Conservation (phyloP, 2,888 invertebrate genomes). For the Odontocolon sp. region DNA sequence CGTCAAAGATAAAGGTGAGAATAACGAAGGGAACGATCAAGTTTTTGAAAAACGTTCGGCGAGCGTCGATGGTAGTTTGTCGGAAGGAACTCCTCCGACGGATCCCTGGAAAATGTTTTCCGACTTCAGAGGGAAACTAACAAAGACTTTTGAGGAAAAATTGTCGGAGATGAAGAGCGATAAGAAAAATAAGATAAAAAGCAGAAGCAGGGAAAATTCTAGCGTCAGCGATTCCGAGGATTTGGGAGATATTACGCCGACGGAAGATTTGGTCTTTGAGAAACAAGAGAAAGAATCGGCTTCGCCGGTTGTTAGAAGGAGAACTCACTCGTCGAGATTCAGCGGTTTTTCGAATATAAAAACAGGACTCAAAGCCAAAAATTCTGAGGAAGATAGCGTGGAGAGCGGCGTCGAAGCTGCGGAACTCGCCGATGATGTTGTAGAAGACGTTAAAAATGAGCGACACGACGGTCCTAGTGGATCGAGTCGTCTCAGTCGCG, state of each 20-base stretch:
- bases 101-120: conserved; percentile 89
- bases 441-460: too few relatives aligned
- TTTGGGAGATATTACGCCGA: conserved; percentile 73
- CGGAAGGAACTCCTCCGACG: conserved; percentile 82
- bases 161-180: conserved; percentile 86
- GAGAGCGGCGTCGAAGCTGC: conserved; percentile 79
- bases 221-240: conserved; percentile 86
- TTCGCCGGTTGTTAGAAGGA: conserved; percentile 58
- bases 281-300: conserved; percentile 68
- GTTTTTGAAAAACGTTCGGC: conserved; percentile 84
- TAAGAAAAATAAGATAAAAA: conserved; percentile 80
- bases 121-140: conserved; percentile 88
- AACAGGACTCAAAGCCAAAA: conserved; percentile 77
- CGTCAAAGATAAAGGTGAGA: conserved; percentile 82
- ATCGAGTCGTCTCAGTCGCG: too few relatives aligned
- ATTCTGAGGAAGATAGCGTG: conserved; percentile 74
- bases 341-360: conserved; percentile 80
- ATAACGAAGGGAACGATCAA: conserved; percentile 76
- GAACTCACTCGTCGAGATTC: conserved; percentile 73
- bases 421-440: conserved; percentile 78
- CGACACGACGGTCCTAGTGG: too few relatives aligned
- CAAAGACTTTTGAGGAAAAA: conserved; percentile 90
- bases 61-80: conserved; percentile 82
- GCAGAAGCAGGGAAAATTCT: conserved; percentile 84
- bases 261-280: conserved; percentile 71